phyloP scores from a whole-genome alignment of 2,888 invertebrate genomes.

The Drepana falcataria region DNA sequence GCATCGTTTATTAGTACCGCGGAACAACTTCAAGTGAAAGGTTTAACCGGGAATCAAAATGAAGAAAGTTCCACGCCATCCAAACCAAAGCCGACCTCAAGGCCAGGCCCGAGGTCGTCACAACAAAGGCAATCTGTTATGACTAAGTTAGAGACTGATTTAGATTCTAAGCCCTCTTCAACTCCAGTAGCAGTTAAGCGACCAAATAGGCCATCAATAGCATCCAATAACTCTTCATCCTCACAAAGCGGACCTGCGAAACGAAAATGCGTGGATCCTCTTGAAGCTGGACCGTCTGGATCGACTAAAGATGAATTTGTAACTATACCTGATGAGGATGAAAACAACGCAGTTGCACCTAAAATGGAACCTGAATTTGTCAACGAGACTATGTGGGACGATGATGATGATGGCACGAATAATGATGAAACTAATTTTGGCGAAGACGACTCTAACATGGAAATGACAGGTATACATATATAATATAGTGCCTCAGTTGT shows the following conservation, averaged over 20 bases:
- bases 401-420: constrained; percentile 80
- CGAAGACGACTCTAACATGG: constrained; percentile 82
- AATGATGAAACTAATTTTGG: constrained; percentile 82
- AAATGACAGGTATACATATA: constrained; percentile 72
- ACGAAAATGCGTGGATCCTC: constrained; percentile 79
- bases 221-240: constrained; percentile 78
- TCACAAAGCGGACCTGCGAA: constrained; percentile 79
- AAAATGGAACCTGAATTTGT: constrained; percentile 84
- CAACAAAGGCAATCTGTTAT: constrained; percentile 81
- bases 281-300: constrained; percentile 80
- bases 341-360: constrained; percentile 79
- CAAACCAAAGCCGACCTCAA: constrained; percentile 77
- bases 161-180: constrained; percentile 81
- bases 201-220: constrained; percentile 82
- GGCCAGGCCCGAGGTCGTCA: constrained; percentile 82
- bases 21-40: constrained; percentile 85
- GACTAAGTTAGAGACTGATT: constrained; percentile 81
- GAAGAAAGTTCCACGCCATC: constrained; percentile 78
- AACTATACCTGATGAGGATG: constrained; percentile 75
- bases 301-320: constrained; percentile 76
- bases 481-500: neutral
- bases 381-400: constrained; percentile 79
- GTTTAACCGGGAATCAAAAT: constrained; percentile 82
- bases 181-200: constrained; percentile 80
- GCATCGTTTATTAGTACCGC: constrained; percentile 85